Evolutionary conservation across 2,797 vertebrate species (phyloP).

Genomic region (Poecile montanus): DNA sequence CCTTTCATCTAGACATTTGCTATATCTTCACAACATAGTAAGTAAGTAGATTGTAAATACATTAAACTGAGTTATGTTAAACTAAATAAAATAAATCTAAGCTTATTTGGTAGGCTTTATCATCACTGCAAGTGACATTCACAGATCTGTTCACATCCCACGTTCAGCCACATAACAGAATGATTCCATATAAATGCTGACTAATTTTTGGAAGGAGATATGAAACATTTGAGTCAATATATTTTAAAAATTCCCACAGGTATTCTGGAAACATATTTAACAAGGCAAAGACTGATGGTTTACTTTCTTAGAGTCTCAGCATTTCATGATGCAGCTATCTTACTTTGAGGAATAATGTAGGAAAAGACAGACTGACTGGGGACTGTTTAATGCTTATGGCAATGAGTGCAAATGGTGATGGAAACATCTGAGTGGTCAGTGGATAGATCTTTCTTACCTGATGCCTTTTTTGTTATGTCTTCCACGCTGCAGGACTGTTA

Average conservation of each 20-base stretch:
- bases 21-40: conserved; percentile 2
- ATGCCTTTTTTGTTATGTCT: background rate
- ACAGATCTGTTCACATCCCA: background rate
- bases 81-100: background rate
- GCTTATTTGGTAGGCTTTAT: background rate
- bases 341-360: background rate
- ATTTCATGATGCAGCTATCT: background rate
- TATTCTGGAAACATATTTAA: background rate
- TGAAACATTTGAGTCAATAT: background rate
- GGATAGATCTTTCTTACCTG: background rate
- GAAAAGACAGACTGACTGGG: background rate
- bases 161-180: background rate
- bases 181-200: background rate
- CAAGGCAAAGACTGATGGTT: background rate
- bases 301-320: background rate
- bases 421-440: background rate
- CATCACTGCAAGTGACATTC: background rate
- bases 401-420: background rate
- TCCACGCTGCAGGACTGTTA: background rate
- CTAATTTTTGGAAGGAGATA: background rate
- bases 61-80: conserved; percentile 7
- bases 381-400: background rate
- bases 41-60: conserved; percentile 1
- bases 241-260: background rate
- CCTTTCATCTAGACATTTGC: background rate